phyloP scores from a whole-genome alignment of 2,797 vertebrate genomes.

The Nannoperca australis region DNA sequence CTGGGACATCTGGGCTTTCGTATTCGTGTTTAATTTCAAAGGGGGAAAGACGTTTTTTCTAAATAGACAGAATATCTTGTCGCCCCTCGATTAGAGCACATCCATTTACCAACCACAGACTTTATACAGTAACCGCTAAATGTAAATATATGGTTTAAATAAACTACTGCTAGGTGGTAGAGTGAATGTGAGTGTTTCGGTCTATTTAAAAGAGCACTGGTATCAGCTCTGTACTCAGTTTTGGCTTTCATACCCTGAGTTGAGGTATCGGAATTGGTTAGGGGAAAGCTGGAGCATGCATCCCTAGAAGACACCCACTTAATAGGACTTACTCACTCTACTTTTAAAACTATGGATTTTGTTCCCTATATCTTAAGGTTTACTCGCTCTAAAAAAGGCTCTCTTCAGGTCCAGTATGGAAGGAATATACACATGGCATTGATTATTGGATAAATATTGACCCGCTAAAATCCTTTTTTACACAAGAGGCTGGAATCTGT shows the following conservation, averaged over 20 bases:
- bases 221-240: background rate
- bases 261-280: background rate
- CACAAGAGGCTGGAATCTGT: background rate
- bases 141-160: too few species aligned
- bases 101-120: too few species aligned
- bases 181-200: too few species aligned
- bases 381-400: background rate
- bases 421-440: background rate
- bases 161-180: too few species aligned
- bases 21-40: too few species aligned
- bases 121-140: too few species aligned
- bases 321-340: background rate
- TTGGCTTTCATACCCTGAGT: background rate
- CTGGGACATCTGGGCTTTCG: too few species aligned
- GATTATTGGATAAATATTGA: conserved; percentile 1
- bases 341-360: background rate
- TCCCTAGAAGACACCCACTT: too few species aligned
- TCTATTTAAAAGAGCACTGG: background rate
- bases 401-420: background rate
- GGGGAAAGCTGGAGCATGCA: background rate
- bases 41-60: too few species aligned
- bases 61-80: too few species aligned
- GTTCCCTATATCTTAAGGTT: background rate
- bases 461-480: background rate
- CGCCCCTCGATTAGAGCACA: too few species aligned